A percentile compares a stretch with the other conserved stretches of the same genome.
Conservation (phyloP, 2,797 vertebrate species). For the Cirrhinus mrigala region DNA sequence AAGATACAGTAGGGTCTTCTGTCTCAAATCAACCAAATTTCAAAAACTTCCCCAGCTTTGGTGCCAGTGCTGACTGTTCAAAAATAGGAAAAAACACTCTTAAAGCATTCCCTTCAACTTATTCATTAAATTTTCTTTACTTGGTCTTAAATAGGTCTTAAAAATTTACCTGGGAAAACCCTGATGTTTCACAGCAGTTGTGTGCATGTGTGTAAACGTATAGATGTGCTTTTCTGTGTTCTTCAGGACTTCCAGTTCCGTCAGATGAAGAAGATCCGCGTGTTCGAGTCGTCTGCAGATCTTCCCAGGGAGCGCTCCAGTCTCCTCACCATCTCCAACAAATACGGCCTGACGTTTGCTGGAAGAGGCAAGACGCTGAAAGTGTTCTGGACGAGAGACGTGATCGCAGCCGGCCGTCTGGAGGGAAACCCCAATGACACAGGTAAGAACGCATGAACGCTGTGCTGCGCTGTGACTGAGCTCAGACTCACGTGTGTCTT, state of each 20-base stretch:
- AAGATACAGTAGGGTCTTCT: no score
- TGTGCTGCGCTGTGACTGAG: neutral
- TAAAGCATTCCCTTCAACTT: no score
- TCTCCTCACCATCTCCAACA: slow-evolving; percentile 90
- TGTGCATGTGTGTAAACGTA: no score
- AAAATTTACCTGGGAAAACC: no score
- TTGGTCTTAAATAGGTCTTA: no score
- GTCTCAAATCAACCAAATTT: no score
- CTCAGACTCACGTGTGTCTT: neutral
- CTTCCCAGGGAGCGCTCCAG: slow-evolving; percentile 88
- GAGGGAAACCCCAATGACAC: slow-evolving; percentile 89
- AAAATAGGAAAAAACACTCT: no score
- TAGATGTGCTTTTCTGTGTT: neutral
- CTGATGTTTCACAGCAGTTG: no score
- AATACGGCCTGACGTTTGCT: slow-evolving; percentile 88
- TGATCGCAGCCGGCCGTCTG: slow-evolving; percentile 82
- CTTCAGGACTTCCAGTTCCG: slow-evolving; percentile 94
- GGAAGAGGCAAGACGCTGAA: slow-evolving; percentile 84
- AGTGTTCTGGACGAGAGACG: slow-evolving; percentile 84
- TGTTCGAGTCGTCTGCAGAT: slow-evolving; percentile 85
- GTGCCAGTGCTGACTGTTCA: no score
- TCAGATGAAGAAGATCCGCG: slow-evolving; percentile 91
- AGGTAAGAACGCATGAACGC: slow-evolving; percentile 71
- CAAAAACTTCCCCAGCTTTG: no score
- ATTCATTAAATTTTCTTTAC: no score